phyloP scores from a whole-genome alignment of 1,140 invertebrate genomes.

The Drosophila ambigua region DNA sequence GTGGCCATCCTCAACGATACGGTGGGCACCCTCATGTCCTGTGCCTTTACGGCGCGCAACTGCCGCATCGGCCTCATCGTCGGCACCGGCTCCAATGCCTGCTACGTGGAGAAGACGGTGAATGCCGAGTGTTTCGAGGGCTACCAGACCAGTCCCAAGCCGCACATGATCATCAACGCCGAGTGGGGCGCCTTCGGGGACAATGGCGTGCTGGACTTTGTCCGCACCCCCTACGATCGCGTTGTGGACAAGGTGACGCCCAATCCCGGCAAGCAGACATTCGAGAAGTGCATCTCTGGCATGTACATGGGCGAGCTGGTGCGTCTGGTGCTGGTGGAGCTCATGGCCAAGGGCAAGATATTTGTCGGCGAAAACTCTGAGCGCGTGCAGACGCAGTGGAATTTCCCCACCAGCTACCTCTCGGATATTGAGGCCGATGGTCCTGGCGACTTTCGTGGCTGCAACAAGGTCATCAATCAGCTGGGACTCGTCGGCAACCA shows the following conservation, averaged over 20 bases:
- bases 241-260: constrained; percentile 93
- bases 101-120: constrained; percentile 93
- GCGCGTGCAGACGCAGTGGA: constrained; percentile 14
- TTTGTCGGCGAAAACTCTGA: constrained; percentile 36
- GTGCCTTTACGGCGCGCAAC: constrained; percentile 40
- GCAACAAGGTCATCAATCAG: constrained; percentile 92
- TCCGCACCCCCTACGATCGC: constrained; percentile 94
- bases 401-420: constrained; percentile 95
- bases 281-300: constrained; percentile 96
- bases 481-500: constrained; percentile 90
- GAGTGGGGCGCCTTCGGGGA: constrained; percentile 99
- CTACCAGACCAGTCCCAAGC: constrained; percentile 84
- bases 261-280: constrained; percentile 91
- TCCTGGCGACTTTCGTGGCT: constrained; percentile 90
- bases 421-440: constrained; percentile 97
- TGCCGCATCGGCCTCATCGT: constrained; percentile 85
- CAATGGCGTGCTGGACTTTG: constrained; percentile 86
- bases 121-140: constrained; percentile 86
- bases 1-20: constrained; percentile 98
- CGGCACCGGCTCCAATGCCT: constrained; percentile 98
- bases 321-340: constrained; percentile 82
- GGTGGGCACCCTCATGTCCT: constrained; percentile 93
- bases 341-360: constrained; percentile 69
- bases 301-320: constrained; percentile 96
- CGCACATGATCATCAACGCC: constrained; percentile 94